Evolutionary conservation across 2,888 invertebrate species (phyloP).

Genomic region (Agrilus biguttatus): DNA sequence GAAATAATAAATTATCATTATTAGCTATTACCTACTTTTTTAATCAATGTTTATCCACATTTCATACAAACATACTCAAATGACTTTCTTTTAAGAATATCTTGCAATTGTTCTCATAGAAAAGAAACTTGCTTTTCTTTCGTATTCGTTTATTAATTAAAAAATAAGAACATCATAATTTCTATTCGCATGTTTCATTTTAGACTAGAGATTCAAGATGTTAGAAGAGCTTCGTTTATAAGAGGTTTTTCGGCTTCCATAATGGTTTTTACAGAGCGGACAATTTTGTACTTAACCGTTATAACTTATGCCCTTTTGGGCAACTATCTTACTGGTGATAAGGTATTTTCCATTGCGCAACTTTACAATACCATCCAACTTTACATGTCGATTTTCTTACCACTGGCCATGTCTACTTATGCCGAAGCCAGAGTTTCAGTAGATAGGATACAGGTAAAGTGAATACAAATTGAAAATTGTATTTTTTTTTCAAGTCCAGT

Average conservation of each 20-base stretch:
- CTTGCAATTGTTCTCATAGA: too few relatives aligned
- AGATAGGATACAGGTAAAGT: slow-evolving; percentile 42
- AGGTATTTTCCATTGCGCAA: slow-evolving; percentile 64
- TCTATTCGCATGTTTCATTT: slow-evolving; percentile 8
- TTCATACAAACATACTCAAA: too few relatives aligned
- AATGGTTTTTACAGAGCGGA: slow-evolving; percentile 69
- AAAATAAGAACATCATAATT: too few relatives aligned
- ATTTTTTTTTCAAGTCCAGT: not conserved
- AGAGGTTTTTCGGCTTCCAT: slow-evolving; percentile 48
- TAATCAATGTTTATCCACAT: too few relatives aligned
- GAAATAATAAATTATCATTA: too few relatives aligned
- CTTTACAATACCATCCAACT: slow-evolving; percentile 61
- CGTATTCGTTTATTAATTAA: not conserved
- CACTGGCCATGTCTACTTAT: slow-evolving; percentile 41
- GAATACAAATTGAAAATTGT: too few relatives aligned
- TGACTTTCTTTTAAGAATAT: too few relatives aligned
- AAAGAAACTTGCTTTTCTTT: not conserved
- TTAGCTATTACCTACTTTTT: too few relatives aligned
- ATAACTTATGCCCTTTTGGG: slow-evolving; percentile 61
- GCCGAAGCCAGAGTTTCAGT: slow-evolving; percentile 52
- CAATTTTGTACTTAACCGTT: slow-evolving; percentile 70
- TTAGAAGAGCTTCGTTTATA: slow-evolving; percentile 50
- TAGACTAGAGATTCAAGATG: slow-evolving; percentile 55
- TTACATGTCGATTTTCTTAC: slow-evolving; percentile 50
- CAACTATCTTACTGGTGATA: slow-evolving; percentile 38